A percentile compares a stretch with the other conserved stretches of the same genome.
Conservation (phyloP, 2,888 invertebrate genomes). For the Ceraclea dissimilis region DNA sequence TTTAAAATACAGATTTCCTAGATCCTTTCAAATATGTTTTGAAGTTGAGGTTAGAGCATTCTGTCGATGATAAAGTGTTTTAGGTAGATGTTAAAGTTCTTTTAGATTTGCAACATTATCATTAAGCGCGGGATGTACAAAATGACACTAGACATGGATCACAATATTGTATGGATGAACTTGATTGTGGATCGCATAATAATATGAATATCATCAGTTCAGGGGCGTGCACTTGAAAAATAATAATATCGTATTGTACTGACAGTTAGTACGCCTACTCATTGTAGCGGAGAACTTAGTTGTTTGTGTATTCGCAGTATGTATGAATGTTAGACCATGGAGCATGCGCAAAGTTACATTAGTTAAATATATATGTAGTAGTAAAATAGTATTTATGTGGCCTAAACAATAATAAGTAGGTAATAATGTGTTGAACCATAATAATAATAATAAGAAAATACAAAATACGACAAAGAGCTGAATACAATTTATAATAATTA, state of each 20-base stretch:
- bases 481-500: conserved; percentile 24
- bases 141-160: too few species aligned
- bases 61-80: too few species aligned
- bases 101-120: too few species aligned
- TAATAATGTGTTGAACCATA: conserved; percentile 20
- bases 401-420: conserved; percentile 23
- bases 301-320: background rate
- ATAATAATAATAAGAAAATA: conserved; percentile 22
- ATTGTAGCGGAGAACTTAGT: background rate
- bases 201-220: background rate
- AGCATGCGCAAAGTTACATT: background rate
- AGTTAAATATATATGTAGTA: background rate
- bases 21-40: background rate
- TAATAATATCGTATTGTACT: background rate
- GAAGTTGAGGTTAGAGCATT: background rate
- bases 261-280: background rate
- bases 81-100: too few species aligned
- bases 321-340: background rate
- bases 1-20: background rate
- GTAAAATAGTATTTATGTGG: conserved; percentile 10
- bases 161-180: too few species aligned
- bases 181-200: background rate
- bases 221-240: background rate
- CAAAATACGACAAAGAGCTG: conserved; percentile 25
- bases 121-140: too few species aligned